Evolutionary conservation across 2,797 vertebrate species (phyloP).

Genomic region (Passerculus sandwichensis): DNA sequence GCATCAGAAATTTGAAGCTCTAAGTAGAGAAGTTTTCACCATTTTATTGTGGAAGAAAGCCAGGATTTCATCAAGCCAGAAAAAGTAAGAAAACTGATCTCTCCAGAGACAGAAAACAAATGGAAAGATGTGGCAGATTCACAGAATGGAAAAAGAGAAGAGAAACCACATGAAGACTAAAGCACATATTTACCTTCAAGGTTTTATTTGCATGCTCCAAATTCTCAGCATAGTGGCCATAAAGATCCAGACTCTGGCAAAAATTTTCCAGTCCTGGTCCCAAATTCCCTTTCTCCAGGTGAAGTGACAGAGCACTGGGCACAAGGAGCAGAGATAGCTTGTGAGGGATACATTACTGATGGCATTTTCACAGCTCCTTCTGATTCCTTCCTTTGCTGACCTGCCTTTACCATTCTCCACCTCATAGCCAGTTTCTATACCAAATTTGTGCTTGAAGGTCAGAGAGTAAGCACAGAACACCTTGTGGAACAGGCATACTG

Average conservation of each 20-base stretch:
- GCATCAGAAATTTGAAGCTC: background rate
- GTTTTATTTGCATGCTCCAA: conserved; percentile 80
- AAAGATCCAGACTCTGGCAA: conserved; percentile 82
- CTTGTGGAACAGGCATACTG: background rate
- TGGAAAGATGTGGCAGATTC: background rate
- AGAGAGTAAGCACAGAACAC: background rate
- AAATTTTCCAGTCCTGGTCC: conserved; percentile 84
- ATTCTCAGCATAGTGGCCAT: conserved; percentile 86
- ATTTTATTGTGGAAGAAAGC: background rate
- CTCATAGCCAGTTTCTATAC: background rate
- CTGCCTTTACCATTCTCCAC: background rate
- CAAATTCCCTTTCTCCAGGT: conserved; percentile 83
- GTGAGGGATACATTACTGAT: background rate
- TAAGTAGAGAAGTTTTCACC: background rate
- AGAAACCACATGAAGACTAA: background rate
- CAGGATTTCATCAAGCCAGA: background rate
- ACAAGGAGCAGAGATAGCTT: background rate
- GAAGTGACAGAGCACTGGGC: conserved; percentile 78
- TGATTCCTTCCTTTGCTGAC: background rate
- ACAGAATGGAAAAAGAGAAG: background rate
- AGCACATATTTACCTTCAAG: conserved; percentile 78
- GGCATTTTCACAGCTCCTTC: background rate
- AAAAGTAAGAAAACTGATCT: background rate
- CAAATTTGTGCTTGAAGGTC: background rate
- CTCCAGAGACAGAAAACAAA: background rate